These are phyloP conservation scores for Zaprionus capensis DNA, from an alignment of 1,140 invertebrate species.

Conservation along the genomic window DNA sequence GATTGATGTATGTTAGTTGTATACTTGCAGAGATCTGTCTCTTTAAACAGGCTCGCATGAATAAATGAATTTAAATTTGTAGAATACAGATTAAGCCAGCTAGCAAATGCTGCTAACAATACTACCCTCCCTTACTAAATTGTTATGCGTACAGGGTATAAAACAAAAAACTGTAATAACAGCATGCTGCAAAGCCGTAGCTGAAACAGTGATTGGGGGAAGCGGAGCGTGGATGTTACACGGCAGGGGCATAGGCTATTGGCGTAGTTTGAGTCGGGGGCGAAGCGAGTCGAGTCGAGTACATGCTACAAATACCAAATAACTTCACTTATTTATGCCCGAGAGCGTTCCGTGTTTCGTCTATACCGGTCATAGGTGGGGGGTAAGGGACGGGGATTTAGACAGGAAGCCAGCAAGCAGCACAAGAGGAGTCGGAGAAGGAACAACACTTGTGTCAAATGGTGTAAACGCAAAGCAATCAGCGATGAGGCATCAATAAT, in stretches of 20 bases:
- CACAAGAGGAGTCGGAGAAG: background rate
- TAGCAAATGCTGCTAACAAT: background rate
- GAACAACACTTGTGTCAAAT: constrained; percentile 70
- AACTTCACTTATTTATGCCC: constrained; percentile 73
- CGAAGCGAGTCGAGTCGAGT: constrained; percentile 29
- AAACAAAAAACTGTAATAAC: constrained; percentile 57
- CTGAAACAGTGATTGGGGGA: background rate
- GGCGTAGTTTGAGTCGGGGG: constrained; percentile 3
- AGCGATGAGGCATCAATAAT: constrained; percentile 80
- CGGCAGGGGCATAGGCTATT: constrained; percentile 1
- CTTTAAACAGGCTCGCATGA: background rate
- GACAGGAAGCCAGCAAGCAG: constrained; percentile 8
- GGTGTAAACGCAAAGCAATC: constrained; percentile 76
- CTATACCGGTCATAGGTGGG: background rate
- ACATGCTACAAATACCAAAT: constrained; percentile 77
- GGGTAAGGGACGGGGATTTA: constrained; percentile 1
- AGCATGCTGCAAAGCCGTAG: constrained; percentile 23
- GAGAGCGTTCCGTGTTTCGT: constrained; percentile 35
- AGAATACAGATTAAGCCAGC: no score
- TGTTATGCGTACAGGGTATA: constrained; percentile 4
- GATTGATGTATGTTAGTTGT: background rate
- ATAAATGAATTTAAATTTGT: background rate
- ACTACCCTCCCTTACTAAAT: background rate
- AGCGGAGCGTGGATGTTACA: background rate
- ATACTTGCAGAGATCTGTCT: background rate